Conservation (phyloP, 2,888 invertebrate genomes). For the Hipparchia semele region DNA sequence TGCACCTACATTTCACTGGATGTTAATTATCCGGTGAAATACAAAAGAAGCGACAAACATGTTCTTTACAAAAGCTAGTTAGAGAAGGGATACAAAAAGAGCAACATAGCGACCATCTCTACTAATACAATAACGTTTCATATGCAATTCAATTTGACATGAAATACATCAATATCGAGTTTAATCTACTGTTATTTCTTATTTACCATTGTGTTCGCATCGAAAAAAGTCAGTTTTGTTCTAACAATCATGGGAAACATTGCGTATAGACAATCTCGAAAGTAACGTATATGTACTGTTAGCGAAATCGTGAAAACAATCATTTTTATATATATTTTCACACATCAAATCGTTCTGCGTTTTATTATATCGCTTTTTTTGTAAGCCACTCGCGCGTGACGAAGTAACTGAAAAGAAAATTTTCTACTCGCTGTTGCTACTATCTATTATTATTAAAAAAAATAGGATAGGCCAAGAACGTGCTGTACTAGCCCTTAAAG, state of each 20-base stretch:
- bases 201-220: constrained; percentile 30
- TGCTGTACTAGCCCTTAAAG: no score
- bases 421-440: neutral
- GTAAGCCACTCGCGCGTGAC: neutral
- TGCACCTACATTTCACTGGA: neutral
- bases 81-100: neutral
- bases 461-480: neutral
- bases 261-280: constrained; percentile 39
- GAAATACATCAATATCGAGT: constrained; percentile 20
- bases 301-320: constrained; percentile 42
- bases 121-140: constrained; percentile 20
- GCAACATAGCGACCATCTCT: neutral
- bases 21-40: neutral
- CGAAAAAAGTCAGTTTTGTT: constrained; percentile 20
- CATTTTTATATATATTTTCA: constrained; percentile 30
- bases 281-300: constrained; percentile 36
- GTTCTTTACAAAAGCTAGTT: neutral
- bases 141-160: constrained; percentile 19
- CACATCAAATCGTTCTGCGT: constrained; percentile 26
- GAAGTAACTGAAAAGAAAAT: constrained; percentile 4
- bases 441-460: neutral
- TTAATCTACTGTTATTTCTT: constrained; percentile 30
- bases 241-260: constrained; percentile 41
- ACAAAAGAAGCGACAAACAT: neutral
- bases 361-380: constrained; percentile 24